Percentiles rank a stretch among this genome's conserved stretches.
Conservation (phyloP, 1,140 invertebrate species). For the Ips typographus region DNA sequence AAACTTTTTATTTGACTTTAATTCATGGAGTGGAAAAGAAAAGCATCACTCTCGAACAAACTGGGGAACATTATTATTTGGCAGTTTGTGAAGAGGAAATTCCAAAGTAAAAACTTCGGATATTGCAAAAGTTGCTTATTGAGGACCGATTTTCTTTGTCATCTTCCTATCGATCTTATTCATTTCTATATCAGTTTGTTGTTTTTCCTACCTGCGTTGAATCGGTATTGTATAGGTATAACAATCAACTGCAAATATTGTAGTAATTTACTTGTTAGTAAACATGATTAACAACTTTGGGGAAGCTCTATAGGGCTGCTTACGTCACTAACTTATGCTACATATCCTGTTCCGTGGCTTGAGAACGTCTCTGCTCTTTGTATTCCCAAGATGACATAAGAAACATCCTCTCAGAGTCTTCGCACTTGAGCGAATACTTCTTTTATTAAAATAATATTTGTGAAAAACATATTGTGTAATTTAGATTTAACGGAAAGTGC, state of each 20-base stretch:
- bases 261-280: background rate
- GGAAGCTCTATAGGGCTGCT: slow-evolving; percentile 21
- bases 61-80: slow-evolving; percentile 30
- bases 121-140: slow-evolving; percentile 15
- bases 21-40: slow-evolving; percentile 19
- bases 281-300: slow-evolving; percentile 36
- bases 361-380: slow-evolving; percentile 5
- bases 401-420: too few relatives aligned
- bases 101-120: slow-evolving; percentile 15
- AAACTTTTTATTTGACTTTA: slow-evolving; percentile 36
- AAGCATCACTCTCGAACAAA: slow-evolving; percentile 23
- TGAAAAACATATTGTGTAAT: too few relatives aligned
- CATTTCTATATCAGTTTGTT: background rate
- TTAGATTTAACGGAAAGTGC: background rate
- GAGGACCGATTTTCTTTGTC: background rate
- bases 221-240: too few relatives aligned
- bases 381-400: too few relatives aligned
- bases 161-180: background rate
- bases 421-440: too few relatives aligned
- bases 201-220: background rate
- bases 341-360: slow-evolving; percentile 31
- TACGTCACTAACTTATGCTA: slow-evolving; percentile 30
- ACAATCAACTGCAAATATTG: too few relatives aligned
- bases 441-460: too few relatives aligned
- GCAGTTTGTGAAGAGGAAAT: slow-evolving; percentile 18